phyloP scores from a whole-genome alignment of 1,140 invertebrate species.

The Scaptomyza pallida region DNA sequence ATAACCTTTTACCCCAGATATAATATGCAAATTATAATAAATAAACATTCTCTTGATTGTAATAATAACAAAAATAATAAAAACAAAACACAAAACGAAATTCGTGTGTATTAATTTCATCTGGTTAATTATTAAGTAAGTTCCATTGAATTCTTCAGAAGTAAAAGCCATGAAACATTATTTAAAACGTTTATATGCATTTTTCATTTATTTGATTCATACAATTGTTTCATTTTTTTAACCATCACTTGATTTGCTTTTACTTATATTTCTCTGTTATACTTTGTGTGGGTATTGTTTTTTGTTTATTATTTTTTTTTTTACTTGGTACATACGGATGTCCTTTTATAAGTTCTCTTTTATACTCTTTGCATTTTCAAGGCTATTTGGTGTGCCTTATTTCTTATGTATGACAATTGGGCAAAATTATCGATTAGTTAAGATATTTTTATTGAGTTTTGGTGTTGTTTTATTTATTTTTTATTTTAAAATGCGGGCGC shows the following conservation, averaged over 20 bases:
- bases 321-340: conserved; percentile 32
- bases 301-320: conserved; percentile 42
- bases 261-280: conserved; percentile 47
- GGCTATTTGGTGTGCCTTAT: conserved; percentile 76
- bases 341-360: conserved; percentile 57
- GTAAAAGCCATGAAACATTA: neutral
- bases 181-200: conserved; percentile 81
- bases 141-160: neutral
- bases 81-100: conserved; percentile 60
- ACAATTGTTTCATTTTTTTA: conserved; percentile 62
- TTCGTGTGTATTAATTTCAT: neutral
- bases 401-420: conserved; percentile 57
- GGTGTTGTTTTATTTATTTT: conserved; percentile 36
- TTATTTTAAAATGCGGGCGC: conserved; percentile 52
- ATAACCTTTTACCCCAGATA: conserved; percentile 36
- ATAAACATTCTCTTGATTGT: conserved; percentile 22
- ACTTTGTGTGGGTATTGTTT: conserved; percentile 25
- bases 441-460: conserved; percentile 45
- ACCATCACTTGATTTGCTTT: conserved; percentile 66
- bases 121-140: neutral
- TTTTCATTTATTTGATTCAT: conserved; percentile 80
- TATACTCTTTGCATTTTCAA: conserved; percentile 58
- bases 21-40: conserved; percentile 61
- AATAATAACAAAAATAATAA: conserved; percentile 65
- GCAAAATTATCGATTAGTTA: conserved; percentile 52